Evolutionary conservation across 2,888 invertebrate genomes (phyloP), one percentile per base, ranked within the genome.

Genomic region (Caenorhabditis imperialis): DNA sequence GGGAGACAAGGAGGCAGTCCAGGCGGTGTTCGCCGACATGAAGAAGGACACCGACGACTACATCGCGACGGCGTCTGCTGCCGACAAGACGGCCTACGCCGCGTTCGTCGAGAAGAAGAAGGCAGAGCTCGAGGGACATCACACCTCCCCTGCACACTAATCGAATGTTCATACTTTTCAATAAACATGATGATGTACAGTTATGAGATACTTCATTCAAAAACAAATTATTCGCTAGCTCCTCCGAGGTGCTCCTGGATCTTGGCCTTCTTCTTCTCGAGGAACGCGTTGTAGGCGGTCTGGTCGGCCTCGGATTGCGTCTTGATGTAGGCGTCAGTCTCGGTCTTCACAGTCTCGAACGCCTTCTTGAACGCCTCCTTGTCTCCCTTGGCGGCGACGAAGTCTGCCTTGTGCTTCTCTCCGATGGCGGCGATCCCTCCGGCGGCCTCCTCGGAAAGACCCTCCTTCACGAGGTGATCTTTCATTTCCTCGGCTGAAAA

Each of bases 291-390:
- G n/a, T 67, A 67, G 27, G 67, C 67, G 14, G 27, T 44, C 23
- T 67, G 67, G 14, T 67, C 67, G 37, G 57, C 25, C 10, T 38
- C 27, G 5, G 67, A 37, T 57, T 58, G 67, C 16, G 57, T 58
- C 50, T 67, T 57, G 57, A 67, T 67, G 38, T 44, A 67, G 25
- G 48, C 35, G 16, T 67, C 67, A 5, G 63, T 54, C 1, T 63
- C 53, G 27, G 22, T 38, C 47, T 63, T 63, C 54, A 63, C 54
- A 18, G 37, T 16, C 12, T 63, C 63, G 51, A 63, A 63, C 14
- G 40, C 27, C 45, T 54, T 63, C 47, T 54, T 63, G n/a, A 30
- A 18, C 4, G 45, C 38, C 8, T 53, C 63, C 37, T 37, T 37
- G 27, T 63, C 45, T 37, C 44, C 63, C 38, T 53, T 54, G 12